Conservation (phyloP, 2,888 invertebrate species). For the Ophraella communa region DNA sequence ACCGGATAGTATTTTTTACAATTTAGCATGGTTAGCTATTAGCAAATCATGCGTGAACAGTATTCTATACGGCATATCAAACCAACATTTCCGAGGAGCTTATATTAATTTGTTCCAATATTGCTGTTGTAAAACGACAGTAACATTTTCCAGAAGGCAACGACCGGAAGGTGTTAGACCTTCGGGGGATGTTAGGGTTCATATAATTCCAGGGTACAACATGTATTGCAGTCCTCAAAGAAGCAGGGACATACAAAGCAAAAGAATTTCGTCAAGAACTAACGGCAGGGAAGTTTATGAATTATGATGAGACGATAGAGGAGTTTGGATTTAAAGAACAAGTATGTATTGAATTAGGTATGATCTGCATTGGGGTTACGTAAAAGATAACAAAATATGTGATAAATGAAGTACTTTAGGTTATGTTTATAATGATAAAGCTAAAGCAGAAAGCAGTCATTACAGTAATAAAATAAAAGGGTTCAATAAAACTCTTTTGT, state of each 20-base stretch:
- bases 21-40: constrained; percentile 73
- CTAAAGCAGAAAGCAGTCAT: too few relatives aligned
- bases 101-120: constrained; percentile 79
- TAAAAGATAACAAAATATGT: too few relatives aligned
- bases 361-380: too few relatives aligned
- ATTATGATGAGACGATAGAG: constrained; percentile 61
- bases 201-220: constrained; percentile 74
- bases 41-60: constrained; percentile 73
- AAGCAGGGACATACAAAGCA: constrained; percentile 55
- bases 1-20: constrained; percentile 67
- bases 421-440: too few relatives aligned
- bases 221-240: constrained; percentile 71
- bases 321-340: constrained; percentile 54
- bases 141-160: constrained; percentile 69
- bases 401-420: too few relatives aligned
- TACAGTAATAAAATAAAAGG: too few relatives aligned
- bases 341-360: not conserved
- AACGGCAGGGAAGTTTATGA: constrained; percentile 65
- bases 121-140: constrained; percentile 80
- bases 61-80: constrained; percentile 70
- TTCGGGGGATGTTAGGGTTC: constrained; percentile 72
- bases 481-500: too few relatives aligned
- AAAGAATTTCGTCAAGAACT: constrained; percentile 56
- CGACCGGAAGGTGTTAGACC: constrained; percentile 61
- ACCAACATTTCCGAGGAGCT: constrained; percentile 72